Base-by-base conservation (phyloP, 2,888 invertebrate genomes). In the Onchidella celtica region DNA sequence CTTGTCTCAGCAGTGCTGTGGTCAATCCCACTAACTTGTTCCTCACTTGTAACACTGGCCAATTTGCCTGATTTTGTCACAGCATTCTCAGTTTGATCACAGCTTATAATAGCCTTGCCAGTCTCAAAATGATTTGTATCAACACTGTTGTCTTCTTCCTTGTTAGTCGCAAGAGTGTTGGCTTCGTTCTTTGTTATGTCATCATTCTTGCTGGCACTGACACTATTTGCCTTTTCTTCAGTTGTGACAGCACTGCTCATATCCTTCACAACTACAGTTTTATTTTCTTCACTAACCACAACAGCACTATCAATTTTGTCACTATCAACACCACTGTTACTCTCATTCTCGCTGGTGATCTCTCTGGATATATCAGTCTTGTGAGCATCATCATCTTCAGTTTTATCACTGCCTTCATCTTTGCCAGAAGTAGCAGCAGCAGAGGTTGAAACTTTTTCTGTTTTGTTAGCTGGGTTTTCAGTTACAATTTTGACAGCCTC, bases 271-370 rank as follows among this genome's bases (percentile, higher is more conserved):
- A 34, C 6, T n/a, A 32, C 14, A 75, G 73, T 3, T 24, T 27
- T 73, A 82, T 85, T 63, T 75, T 81, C 70, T 68, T 36, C 21
- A 63, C 9, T n/a, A 63, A 47, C 47, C 34, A 21, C 34, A 4
- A 14, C 34, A 65, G 1, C 32, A 32, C 2, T 69, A 27, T 69
- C 69, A 69, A 4, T 40, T 40, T 24, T 40, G 2, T 40, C 69
- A 6, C 27, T 40, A 69, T 3, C 40, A 69, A 24, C 21, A 47
- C 4, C 40, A 38, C 11, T 40, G 29, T 68, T 68, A 32, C 24
- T 9, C 68, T 34, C n/a, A 34, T 3, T 36, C 29, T 3, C n/a
- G 2, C 34, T 32, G 24, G 34, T 9, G 3, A 14, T 34, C 17
- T 55, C 55, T 55, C n/a, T 34, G 3, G 2, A n/a, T 4, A 3